phyloP scores from a whole-genome alignment of 2,113 vertebrate species.

The Egretta garzetta region DNA sequence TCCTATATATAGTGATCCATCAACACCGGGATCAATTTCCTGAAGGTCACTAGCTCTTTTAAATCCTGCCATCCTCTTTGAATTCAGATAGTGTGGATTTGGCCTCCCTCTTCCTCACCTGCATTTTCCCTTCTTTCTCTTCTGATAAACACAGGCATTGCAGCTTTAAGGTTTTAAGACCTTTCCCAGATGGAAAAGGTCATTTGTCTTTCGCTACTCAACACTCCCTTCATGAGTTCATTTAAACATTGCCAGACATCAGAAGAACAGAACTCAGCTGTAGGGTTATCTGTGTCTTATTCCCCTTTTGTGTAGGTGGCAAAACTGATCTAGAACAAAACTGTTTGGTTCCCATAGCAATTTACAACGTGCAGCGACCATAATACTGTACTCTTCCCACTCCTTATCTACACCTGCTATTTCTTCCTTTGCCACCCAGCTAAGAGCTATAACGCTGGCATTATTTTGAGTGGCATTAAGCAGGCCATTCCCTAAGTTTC shows the following conservation, averaged over 20 bases:
- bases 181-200: slow-evolving; percentile 74
- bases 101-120: slow-evolving; percentile 42
- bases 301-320: slow-evolving; percentile 70
- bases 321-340: slow-evolving; percentile 64
- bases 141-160: slow-evolving; percentile 23
- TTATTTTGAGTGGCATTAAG: not conserved
- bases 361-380: slow-evolving; percentile 33
- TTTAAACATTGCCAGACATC: slow-evolving; percentile 72
- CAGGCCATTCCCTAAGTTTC: not conserved
- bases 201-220: slow-evolving; percentile 75
- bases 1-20: slow-evolving; percentile 37
- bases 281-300: slow-evolving; percentile 65
- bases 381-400: slow-evolving; percentile 39
- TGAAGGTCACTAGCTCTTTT: slow-evolving; percentile 24
- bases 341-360: slow-evolving; percentile 72
- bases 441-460: not conserved
- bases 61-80: not conserved
- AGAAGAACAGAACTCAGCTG: slow-evolving; percentile 69
- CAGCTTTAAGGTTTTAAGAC: slow-evolving; percentile 67
- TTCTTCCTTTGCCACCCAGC: slow-evolving; percentile 34
- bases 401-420: slow-evolving; percentile 67
- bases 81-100: not conserved
- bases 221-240: slow-evolving; percentile 73
- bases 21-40: slow-evolving; percentile 24
- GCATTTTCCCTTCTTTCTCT: slow-evolving; percentile 18